Conservation (phyloP, 2,797 vertebrate species). For the Melanotaenia nigrans region DNA sequence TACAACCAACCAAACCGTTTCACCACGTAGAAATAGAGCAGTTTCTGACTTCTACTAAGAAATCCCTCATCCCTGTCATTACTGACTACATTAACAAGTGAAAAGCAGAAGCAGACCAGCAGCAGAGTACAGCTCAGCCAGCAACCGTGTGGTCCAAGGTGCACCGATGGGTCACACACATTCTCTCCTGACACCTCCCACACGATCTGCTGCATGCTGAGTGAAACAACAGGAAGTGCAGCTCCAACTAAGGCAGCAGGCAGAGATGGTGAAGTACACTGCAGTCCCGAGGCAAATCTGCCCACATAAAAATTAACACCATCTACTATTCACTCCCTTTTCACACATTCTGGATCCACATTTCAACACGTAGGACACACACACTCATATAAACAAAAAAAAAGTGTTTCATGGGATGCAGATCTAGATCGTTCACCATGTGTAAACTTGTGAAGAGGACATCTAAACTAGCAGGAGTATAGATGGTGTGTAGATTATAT, state of each 20-base stretch:
- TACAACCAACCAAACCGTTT: background rate
- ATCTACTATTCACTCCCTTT: constrained; percentile 48
- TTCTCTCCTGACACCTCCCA: constrained; percentile 67
- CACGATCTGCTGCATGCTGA: constrained; percentile 38
- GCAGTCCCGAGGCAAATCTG: constrained; percentile 71
- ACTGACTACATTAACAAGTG: background rate
- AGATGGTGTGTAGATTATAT: constrained; percentile 18
- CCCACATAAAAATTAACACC: constrained; percentile 61
- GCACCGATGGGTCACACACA: constrained; percentile 56
- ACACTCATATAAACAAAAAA: constrained; percentile 1
- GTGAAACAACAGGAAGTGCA: constrained; percentile 43
- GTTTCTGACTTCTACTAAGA: background rate
- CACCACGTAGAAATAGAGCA: background rate
- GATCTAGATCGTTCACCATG: background rate
- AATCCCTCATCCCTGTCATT: background rate
- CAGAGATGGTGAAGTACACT: constrained; percentile 61
- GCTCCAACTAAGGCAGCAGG: constrained; percentile 52
- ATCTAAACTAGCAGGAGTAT: constrained; percentile 8
- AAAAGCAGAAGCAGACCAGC: constrained; percentile 15
- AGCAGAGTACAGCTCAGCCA: constrained; percentile 10
- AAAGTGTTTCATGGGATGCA: background rate
- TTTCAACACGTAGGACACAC: background rate
- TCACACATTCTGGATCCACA: constrained; percentile 20
- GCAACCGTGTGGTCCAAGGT: constrained; percentile 32
- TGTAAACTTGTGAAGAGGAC: background rate